Conservation (phyloP, 1,140 invertebrate genomes). For the Colletes gigas region DNA sequence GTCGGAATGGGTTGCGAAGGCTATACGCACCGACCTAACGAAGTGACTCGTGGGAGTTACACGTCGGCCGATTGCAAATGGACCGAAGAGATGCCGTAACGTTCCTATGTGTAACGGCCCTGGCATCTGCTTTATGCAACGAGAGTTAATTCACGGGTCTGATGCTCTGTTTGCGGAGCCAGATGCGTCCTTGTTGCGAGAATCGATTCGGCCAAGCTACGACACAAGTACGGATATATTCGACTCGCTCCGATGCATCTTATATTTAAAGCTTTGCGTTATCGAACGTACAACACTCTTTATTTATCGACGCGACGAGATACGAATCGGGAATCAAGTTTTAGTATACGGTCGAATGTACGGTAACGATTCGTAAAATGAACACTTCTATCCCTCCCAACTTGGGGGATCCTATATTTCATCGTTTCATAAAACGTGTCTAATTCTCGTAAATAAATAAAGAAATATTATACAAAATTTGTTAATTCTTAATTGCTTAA, state of each 20-base stretch:
- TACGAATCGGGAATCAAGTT: background rate
- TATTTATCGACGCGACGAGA: background rate
- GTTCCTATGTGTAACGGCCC: constrained; percentile 16
- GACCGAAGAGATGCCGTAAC: constrained; percentile 47
- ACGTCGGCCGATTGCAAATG: constrained; percentile 45
- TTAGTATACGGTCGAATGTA: no score
- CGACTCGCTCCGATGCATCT: background rate
- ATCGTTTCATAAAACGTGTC: no score
- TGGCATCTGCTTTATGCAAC: constrained; percentile 34
- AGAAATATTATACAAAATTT: no score
- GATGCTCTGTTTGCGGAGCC: background rate
- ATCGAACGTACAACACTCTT: background rate
- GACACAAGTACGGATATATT: background rate
- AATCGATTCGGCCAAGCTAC: constrained; percentile 14
- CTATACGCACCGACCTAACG: constrained; percentile 45
- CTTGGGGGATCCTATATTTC: no score
- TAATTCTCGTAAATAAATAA: no score
- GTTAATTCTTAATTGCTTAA: no score
- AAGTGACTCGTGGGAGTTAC: constrained; percentile 52
- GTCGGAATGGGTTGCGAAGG: constrained; percentile 1
- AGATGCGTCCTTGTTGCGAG: background rate
- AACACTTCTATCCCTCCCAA: no score
- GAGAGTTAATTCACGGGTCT: constrained; percentile 35
- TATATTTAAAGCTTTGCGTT: constrained; percentile 8
- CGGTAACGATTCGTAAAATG: no score